Base-by-base conservation (phyloP, 2,113 vertebrate species). In the Amazona vittata region DNA sequence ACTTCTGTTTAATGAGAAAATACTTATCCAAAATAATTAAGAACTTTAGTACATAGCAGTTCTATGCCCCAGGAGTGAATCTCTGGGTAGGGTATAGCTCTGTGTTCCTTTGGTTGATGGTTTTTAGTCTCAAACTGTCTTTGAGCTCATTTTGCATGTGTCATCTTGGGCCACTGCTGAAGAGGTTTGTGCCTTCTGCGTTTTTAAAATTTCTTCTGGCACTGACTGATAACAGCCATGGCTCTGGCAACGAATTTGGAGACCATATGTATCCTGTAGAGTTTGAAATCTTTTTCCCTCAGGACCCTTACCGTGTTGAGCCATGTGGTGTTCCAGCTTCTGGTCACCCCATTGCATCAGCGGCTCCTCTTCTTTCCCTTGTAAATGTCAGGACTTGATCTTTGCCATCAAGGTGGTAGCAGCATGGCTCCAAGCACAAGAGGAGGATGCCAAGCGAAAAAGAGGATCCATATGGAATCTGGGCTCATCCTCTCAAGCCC, bases 331-430 rank as follows among this genome's bases (percentile, higher is more conserved):
- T 41, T 82, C 46, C 22, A 60, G 21, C n/a, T 81, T 59, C 92
- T 60, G 15, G 26, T n/a, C 37, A 89, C 35, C 31, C 60, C 53
- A 2, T 24, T 81, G 31, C 14, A 67, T 6, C 59, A 75, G 19
- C 0, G 0, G 25, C 31, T 86, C 13, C n/a, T 84, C 44, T 37
- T 77, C 8, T 1, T 78, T 78, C 35, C 22, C 11, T 37, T 41
- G 55, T 28, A 70, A 41, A 24, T 12, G 19, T n/a, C 62, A 86
- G 33, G 39, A 55, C 55, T 35, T 44, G 43, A 7, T 41, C n/a
- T 53, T 87, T 44, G 41, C 33, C 15, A 6, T 10, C 25, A 19
- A 1, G 2, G 41, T 57, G 59, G 59, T 37, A 81, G 69, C 64
- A 84, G 60, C 29, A 13, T 10, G 21, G 16, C 10, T 80, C 63